phyloP scores from a whole-genome alignment of 1,140 invertebrate species.

The Bombus sylvicola region DNA sequence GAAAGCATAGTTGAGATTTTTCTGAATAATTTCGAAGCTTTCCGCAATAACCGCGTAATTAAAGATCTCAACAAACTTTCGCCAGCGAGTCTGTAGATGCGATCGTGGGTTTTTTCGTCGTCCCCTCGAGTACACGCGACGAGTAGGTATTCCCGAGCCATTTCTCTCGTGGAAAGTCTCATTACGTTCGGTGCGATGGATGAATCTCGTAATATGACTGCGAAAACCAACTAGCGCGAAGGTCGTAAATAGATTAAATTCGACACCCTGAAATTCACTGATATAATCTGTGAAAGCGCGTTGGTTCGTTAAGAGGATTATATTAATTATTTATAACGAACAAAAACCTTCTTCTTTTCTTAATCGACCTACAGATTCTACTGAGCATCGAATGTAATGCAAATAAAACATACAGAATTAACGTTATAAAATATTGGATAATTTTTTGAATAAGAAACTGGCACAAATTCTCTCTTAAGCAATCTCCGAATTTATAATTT shows the following conservation, averaged over 20 bases:
- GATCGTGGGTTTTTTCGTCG: slow-evolving; percentile 31
- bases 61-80: slow-evolving; percentile 28
- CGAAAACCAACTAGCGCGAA: slow-evolving; percentile 37
- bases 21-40: not conserved
- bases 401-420: not conserved
- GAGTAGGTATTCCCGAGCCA: slow-evolving; percentile 50
- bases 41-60: slow-evolving; percentile 17
- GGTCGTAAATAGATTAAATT: slow-evolving; percentile 52
- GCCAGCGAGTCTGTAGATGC: slow-evolving; percentile 1
- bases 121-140: slow-evolving; percentile 40
- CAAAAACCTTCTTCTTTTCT: not conserved
- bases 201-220: slow-evolving; percentile 66
- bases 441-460: not conserved
- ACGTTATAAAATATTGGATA: not conserved
- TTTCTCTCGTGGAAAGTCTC: slow-evolving; percentile 55
- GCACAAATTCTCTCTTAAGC: not conserved
- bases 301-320: slow-evolving; percentile 11
- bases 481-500: not conserved
- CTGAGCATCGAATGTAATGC: not conserved
- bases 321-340: not conserved
- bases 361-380: too few relatives aligned
- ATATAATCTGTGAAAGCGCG: slow-evolving; percentile 6
- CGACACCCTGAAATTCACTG: slow-evolving; percentile 37
- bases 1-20: not conserved
- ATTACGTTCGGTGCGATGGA: slow-evolving; percentile 58